Percentiles rank a stretch among this genome's conserved stretches.
Evolutionary conservation across 2,888 invertebrate species (phyloP).

Genomic region (Eupithecia abbreviata): DNA sequence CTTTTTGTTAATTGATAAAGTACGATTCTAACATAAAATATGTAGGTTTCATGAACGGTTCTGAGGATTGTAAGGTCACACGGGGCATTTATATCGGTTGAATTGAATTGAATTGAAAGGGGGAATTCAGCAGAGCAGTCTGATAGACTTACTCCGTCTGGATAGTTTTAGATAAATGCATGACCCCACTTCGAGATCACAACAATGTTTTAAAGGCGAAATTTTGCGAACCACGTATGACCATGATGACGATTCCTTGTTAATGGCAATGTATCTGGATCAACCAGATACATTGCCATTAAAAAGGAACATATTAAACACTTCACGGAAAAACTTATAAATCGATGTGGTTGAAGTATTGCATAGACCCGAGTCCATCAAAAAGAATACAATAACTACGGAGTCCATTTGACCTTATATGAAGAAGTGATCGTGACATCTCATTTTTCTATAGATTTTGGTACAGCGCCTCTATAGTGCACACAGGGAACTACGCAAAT

Average conservation of each 20-base stretch:
- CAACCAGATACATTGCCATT: too few species aligned
- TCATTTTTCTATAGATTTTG: too few species aligned
- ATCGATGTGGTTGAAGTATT: neutral
- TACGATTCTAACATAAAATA: neutral
- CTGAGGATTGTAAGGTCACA: neutral
- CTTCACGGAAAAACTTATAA: neutral
- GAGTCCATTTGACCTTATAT: too few species aligned
- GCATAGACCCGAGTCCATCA: neutral
- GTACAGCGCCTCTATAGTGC: too few species aligned
- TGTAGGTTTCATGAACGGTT: neutral
- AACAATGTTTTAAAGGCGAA: neutral
- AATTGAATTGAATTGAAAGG: neutral
- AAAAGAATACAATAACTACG: too few species aligned
- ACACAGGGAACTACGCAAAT: too few species aligned
- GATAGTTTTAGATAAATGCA: neutral
- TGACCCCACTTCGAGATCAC: neutral
- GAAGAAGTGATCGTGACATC: too few species aligned
- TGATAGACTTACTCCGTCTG: neutral
- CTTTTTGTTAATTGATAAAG: neutral
- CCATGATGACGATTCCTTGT: too few species aligned
- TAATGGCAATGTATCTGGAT: too few species aligned
- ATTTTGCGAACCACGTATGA: too few species aligned
- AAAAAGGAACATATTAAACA: too few species aligned
- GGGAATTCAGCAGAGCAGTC: neutral
- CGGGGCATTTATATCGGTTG: neutral